Conservation (phyloP, 2,797 vertebrate species). For the Odontamblyopus rebecca region DNA sequence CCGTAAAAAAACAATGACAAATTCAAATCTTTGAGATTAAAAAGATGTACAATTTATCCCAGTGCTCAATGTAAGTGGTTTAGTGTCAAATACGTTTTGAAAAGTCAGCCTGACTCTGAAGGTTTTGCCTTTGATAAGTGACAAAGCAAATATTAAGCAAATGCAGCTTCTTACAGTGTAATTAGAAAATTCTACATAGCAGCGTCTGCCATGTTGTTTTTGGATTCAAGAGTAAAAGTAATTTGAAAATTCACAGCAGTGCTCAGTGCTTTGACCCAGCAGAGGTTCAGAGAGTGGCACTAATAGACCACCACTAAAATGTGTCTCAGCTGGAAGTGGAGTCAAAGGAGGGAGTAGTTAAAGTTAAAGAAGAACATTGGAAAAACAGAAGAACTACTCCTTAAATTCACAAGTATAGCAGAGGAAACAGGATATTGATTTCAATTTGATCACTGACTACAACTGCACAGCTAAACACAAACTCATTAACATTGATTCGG, state of each 20-base stretch:
- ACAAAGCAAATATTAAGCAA: neutral
- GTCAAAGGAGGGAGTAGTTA: constrained; percentile 21
- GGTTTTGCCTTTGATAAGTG: neutral
- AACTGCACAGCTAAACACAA: neutral
- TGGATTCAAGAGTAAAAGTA: neutral
- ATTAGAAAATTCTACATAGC: neutral
- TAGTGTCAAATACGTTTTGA: neutral
- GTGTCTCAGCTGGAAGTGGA: constrained; percentile 38
- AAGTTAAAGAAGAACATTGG: constrained; percentile 13
- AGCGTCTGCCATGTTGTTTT: no score
- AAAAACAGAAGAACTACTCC: constrained; percentile 5
- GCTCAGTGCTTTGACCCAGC: constrained; percentile 20
- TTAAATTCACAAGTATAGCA: neutral
- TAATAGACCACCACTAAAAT: constrained; percentile 56
- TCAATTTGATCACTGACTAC: neutral
- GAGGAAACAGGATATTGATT: neutral
- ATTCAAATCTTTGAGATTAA: neutral
- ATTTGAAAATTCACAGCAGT: neutral
- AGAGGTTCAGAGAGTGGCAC: constrained; percentile 32
- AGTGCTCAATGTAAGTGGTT: neutral
- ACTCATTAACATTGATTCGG: neutral
- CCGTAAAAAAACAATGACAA: neutral
- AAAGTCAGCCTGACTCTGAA: neutral
- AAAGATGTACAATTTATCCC: neutral
- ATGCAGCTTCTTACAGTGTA: neutral